Conservation (phyloP, 2,113 vertebrate species). For the Scomber scombrus region DNA sequence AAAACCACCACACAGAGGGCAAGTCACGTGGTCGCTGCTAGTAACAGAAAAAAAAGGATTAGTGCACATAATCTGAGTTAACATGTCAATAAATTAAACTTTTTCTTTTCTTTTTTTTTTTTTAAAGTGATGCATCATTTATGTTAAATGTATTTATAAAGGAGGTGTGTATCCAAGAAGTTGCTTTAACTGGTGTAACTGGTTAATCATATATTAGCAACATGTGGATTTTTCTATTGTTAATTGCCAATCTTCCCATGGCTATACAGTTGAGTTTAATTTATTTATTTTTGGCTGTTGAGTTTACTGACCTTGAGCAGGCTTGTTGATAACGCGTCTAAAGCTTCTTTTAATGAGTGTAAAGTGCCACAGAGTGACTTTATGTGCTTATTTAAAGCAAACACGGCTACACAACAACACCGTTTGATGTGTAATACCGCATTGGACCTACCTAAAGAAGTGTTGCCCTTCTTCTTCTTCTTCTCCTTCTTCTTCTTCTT, state of each 20-base stretch:
- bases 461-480: background rate
- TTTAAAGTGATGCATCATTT: background rate
- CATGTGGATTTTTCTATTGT: background rate
- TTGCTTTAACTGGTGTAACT: background rate
- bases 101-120: too few relatives aligned
- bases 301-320: background rate
- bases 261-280: background rate
- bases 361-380: background rate
- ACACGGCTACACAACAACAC: background rate
- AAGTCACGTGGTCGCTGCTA: slow-evolving; percentile 71
- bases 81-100: background rate
- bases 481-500: background rate
- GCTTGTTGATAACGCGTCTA: background rate
- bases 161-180: too few relatives aligned
- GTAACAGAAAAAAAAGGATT: slow-evolving; percentile 36
- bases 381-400: background rate
- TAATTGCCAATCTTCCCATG: background rate
- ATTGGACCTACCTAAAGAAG: slow-evolving; percentile 30
- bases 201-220: background rate
- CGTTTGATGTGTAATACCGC: background rate
- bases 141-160: background rate
- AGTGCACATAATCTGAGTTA: slow-evolving; percentile 39
- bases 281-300: background rate
- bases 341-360: background rate
- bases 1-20: background rate